phyloP scores from a whole-genome alignment of 2,797 vertebrate species.

The Poeciliopsis gracilis region DNA sequence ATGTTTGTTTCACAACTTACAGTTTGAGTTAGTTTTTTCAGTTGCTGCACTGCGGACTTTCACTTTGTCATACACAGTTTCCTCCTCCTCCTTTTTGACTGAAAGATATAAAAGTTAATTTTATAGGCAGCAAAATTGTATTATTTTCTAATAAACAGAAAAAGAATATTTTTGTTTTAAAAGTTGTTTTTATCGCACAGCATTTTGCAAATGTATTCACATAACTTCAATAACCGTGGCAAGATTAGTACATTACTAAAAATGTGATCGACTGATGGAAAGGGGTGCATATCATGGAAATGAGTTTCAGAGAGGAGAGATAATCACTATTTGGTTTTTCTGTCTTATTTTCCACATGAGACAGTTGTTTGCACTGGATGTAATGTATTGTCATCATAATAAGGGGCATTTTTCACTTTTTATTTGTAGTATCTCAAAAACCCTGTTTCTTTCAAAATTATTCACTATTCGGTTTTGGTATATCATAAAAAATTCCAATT shows the following conservation, averaged over 20 bases:
- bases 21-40: background rate
- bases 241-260: background rate
- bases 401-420: background rate
- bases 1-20: background rate
- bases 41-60: background rate
- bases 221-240: background rate
- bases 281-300: background rate
- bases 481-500: background rate
- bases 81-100: background rate
- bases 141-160: background rate
- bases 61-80: background rate
- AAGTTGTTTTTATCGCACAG: background rate
- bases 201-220: background rate
- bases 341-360: too few relatives aligned
- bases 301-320: too few relatives aligned
- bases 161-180: background rate
- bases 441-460: background rate
- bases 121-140: background rate
- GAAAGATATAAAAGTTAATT: background rate
- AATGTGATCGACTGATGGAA: background rate
- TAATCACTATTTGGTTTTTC: too few relatives aligned
- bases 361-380: background rate
- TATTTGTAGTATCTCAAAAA: background rate
- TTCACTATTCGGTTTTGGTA: background rate
- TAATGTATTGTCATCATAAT: background rate